phyloP scores from a whole-genome alignment of 2,888 invertebrate species.

The Xanthorhoe spadicearia region DNA sequence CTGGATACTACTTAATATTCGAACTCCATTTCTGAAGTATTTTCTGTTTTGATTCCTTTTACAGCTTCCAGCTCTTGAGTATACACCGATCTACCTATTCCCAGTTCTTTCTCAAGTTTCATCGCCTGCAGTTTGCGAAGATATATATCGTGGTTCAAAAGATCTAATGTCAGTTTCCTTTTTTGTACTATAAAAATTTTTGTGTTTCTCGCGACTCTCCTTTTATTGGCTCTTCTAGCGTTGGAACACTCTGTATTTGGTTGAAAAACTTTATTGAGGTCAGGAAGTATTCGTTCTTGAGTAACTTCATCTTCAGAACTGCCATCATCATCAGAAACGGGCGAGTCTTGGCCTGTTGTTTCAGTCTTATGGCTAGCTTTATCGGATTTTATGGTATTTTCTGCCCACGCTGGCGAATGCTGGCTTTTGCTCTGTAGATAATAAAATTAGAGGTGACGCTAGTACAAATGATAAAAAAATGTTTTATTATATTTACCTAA shows the following conservation, averaged over 20 bases:
- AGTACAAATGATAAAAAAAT: not conserved
- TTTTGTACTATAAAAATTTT: not conserved
- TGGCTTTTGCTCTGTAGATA: not conserved
- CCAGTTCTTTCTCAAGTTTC: not conserved
- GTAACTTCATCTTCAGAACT: not conserved
- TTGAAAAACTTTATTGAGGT: not conserved
- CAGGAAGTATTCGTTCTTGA: not conserved
- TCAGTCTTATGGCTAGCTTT: not conserved
- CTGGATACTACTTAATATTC: not conserved
- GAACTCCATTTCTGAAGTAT: not conserved
- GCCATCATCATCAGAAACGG: not conserved
- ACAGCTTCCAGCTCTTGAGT: not conserved
- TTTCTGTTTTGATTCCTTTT: not conserved
- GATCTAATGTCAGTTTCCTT: not conserved
- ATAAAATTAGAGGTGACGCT: not conserved
- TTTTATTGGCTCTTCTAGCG: not conserved
- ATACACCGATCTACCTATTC: not conserved
- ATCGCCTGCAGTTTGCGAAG: not conserved
- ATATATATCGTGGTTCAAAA: not conserved
- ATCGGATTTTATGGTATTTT: not conserved
- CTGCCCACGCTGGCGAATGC: not conserved
- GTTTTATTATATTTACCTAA: no score
- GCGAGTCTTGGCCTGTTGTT: not conserved
- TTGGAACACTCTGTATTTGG: not conserved
- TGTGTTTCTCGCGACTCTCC: not conserved